Base-by-base conservation (phyloP, 1,140 invertebrate genomes). In the Drosophila prosaltans region DNA sequence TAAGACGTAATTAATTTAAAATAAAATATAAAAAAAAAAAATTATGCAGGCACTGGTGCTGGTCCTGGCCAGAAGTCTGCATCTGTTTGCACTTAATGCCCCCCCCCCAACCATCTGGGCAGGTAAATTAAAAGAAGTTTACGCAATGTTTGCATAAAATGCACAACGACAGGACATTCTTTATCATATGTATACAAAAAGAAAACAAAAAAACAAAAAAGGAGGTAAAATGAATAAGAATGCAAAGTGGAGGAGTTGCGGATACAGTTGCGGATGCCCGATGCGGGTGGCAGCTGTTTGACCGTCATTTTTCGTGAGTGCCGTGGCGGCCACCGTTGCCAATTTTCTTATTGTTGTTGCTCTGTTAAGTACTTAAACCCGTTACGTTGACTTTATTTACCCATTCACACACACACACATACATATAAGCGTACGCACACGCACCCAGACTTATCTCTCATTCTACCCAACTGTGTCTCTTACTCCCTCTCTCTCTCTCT, bases 1-100 rank as follows among this genome's bases (percentile, higher is more conserved):
- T 89, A 89, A 89, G 85, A 84, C 84, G 80, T 89, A 84, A 89
- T 89, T 89, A 89, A 89, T 89, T 89, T 76, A 89, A 89, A 88
- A 89, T 89, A 76, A 70, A 83, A 74, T 16, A 16, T 16, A 78
- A 67, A 60, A 55, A 10, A 10, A 51, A 9, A 51, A 30, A 4
- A 30, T 30, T 30, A 16, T 48, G 45, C 45, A 51, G 45, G 24
- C 21, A 26, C 10, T 40, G 39, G 43, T 26, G 43, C 21, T 32
- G 54, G 66, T 54, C 64, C 61, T 79, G 63, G 65, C 48, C 7
- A 62, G 32, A 40, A 41, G 30, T 30, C 30, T 64, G 70, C 61
- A 69, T 40, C 55, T 88, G 80, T 89, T 89, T 89, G 74, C 84
- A 64, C 70, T 81, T 73, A 81, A 84, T 71, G 68, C 73, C 43